Conservation (phyloP, 1,140 invertebrate genomes). For the Diorhabda carinulata region DNA sequence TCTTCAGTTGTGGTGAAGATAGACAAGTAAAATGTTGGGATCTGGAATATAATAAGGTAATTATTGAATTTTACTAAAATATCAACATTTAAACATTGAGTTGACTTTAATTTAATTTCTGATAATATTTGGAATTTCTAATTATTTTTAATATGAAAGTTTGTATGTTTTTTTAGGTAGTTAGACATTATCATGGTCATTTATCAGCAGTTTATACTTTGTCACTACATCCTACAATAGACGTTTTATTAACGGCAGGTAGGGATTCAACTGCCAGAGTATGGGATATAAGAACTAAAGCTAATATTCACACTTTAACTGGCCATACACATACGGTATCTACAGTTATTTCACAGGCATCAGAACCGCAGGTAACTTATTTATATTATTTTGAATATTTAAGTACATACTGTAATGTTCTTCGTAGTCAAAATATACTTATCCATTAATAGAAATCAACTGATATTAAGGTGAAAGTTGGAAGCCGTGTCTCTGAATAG, state of each 20-base stretch:
- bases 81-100: constrained; percentile 4
- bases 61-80: background rate
- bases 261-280: constrained; percentile 93
- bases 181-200: constrained; percentile 98
- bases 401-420: no score
- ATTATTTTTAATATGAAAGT: background rate
- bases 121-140: background rate
- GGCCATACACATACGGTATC: constrained; percentile 98
- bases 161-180: constrained; percentile 58
- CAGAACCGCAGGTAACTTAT: constrained; percentile 74
- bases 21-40: constrained; percentile 99
- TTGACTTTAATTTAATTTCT: background rate
- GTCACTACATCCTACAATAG: constrained; percentile 92
- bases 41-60: constrained; percentile 96
- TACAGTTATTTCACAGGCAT: constrained; percentile 85
- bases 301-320: constrained; percentile 93
- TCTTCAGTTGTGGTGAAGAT: constrained; percentile 99
- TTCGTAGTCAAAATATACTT: no score
- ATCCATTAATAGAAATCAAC: no score
- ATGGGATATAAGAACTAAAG: constrained; percentile 99
- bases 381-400: background rate
- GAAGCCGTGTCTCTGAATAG: no score
- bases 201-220: constrained; percentile 94
- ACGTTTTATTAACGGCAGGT: constrained; percentile 91
- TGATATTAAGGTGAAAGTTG: no score